A percentile compares a stretch with the other conserved stretches of the same genome.
Evolutionary conservation across 2,113 vertebrate genomes (phyloP).

Genomic region (Phoenicopterus ruber): DNA sequence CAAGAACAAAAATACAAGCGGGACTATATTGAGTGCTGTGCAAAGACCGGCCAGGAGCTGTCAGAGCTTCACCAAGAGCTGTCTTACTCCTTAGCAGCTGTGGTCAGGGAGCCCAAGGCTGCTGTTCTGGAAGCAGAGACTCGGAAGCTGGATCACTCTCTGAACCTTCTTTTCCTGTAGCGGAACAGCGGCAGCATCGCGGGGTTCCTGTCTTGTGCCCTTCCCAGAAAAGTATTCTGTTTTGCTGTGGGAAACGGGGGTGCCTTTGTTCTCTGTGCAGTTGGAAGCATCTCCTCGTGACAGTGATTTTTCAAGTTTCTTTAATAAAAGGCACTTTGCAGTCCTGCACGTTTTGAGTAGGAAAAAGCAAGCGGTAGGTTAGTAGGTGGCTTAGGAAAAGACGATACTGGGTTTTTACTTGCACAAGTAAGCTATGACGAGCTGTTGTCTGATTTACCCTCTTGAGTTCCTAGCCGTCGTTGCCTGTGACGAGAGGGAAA

Average conservation of each 20-base stretch:
- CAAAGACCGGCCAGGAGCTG: too few species aligned
- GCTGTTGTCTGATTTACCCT: background rate
- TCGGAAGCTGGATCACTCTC: constrained; percentile 64
- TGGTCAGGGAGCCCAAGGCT: constrained; percentile 69
- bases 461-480: background rate
- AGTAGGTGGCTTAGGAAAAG: background rate
- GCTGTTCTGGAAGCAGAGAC: constrained; percentile 75
- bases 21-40: too few species aligned
- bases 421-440: background rate
- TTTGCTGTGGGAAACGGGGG: background rate
- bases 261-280: background rate
- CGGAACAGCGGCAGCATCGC: too few species aligned
- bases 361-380: background rate
- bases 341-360: background rate
- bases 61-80: too few species aligned
- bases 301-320: background rate
- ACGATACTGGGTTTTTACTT: background rate
- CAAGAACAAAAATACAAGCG: too few species aligned
- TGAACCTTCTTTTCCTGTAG: too few species aligned
- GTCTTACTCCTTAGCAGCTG: constrained; percentile 72
- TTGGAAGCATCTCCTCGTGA: background rate
- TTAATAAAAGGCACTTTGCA: background rate
- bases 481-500: background rate
- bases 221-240: background rate
- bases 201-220: background rate